These are phyloP conservation scores for Smittia aterrima DNA, from an alignment of 2,888 invertebrate genomes.

Conservation along the genomic window DNA sequence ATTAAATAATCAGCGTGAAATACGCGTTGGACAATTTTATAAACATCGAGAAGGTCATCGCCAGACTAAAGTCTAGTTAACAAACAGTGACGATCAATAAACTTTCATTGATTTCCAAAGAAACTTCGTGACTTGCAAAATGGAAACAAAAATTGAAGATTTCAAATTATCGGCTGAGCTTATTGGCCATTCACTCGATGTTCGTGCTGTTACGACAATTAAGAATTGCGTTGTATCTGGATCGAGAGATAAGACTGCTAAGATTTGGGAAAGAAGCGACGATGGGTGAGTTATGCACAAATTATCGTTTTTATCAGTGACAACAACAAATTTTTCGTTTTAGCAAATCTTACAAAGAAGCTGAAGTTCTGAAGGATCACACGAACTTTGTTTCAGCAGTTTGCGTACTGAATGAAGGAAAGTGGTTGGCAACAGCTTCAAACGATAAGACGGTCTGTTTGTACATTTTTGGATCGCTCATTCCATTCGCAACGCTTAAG, in stretches of 20 bases:
- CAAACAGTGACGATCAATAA: too few species aligned
- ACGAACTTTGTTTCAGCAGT: conserved; percentile 82
- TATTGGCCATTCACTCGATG: conserved; percentile 80
- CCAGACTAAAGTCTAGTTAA: too few species aligned
- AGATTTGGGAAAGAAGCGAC: conserved; percentile 71
- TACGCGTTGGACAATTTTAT: too few species aligned
- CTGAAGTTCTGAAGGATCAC: conserved; percentile 73
- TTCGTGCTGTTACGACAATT: conserved; percentile 69
- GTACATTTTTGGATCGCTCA: conserved; percentile 68
- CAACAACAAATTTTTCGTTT: conserved; percentile 31
- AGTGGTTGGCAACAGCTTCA: conserved; percentile 81
- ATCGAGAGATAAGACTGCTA: conserved; percentile 84
- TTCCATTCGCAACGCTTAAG: conserved; percentile 66
- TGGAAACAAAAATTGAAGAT: conserved; percentile 49
- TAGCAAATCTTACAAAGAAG: conserved; percentile 64
- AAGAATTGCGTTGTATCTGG: conserved; percentile 79
- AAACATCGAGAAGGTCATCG: too few species aligned
- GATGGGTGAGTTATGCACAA: conserved; percentile 59
- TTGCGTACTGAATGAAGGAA: conserved; percentile 70
- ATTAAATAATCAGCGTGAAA: too few species aligned
- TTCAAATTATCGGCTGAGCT: conserved; percentile 80
- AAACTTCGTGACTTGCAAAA: too few species aligned
- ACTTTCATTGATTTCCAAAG: too few species aligned
- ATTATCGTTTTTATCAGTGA: conserved; percentile 43
- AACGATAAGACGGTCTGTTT: conserved; percentile 82